A percentile compares a stretch with the other conserved stretches of the same genome.
phyloP scores from a whole-genome alignment of 2,888 invertebrate genomes.

The Euclidia mi region DNA sequence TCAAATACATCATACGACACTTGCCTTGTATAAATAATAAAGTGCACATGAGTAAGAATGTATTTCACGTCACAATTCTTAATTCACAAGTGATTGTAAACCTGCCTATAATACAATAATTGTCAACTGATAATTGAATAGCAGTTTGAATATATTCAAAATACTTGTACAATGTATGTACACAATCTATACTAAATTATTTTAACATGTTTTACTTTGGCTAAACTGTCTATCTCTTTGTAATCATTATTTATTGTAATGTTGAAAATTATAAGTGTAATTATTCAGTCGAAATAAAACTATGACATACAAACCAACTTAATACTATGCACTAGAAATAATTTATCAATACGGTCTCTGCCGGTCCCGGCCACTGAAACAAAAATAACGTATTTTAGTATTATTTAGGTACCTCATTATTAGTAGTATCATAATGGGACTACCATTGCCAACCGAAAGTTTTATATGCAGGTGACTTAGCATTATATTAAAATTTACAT shows the following conservation, averaged over 20 bases:
- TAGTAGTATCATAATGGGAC: too few species aligned
- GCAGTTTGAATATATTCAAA: slow-evolving; percentile 15
- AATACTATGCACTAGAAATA: slow-evolving; percentile 21
- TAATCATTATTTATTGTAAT: not conserved
- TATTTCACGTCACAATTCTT: slow-evolving; percentile 20
- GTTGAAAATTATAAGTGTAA: not conserved
- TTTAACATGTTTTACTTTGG: not conserved
- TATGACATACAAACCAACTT: slow-evolving; percentile 49
- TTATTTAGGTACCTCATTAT: too few species aligned
- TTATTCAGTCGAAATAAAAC: slow-evolving; percentile 53
- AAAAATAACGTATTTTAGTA: not conserved
- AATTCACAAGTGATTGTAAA: slow-evolving; percentile 15
- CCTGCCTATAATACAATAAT: slow-evolving; percentile 9
- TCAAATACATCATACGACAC: slow-evolving; percentile 35
- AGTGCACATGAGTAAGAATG: slow-evolving; percentile 29
- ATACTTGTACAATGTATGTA: slow-evolving; percentile 23
- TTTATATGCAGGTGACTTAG: too few species aligned
- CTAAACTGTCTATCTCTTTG: too few species aligned
- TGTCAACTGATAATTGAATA: slow-evolving; percentile 19
- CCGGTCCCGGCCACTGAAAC: slow-evolving; percentile 86
- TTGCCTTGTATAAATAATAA: slow-evolving; percentile 26
- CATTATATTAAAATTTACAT: too few species aligned
- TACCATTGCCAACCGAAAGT: too few species aligned
- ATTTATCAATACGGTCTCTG: slow-evolving; percentile 64
- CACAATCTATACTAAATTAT: not conserved